These are phyloP conservation scores for Tupiocoris notatus DNA, from an alignment of 2,888 invertebrate genomes.

Conservation along the genomic window DNA sequence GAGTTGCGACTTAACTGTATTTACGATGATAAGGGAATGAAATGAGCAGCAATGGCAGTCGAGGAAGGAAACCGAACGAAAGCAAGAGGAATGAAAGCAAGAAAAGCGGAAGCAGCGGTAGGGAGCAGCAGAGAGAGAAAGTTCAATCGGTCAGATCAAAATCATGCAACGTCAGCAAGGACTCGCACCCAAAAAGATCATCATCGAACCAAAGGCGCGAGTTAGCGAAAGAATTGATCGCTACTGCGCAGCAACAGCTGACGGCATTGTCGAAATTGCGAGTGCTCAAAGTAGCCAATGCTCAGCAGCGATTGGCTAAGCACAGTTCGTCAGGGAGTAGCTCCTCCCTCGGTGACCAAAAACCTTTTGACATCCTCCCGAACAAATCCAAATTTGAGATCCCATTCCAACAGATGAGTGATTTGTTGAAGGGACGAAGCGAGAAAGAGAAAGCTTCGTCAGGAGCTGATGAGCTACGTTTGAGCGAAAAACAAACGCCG, in stretches of 20 bases:
- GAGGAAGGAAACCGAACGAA: neutral
- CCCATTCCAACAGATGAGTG: slow-evolving; percentile 13
- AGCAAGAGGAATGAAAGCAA: neutral
- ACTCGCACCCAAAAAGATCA: neutral
- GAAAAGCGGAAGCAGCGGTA: neutral
- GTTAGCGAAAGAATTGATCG: slow-evolving; percentile 2
- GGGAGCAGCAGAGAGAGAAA: neutral
- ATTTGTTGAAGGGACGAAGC: neutral
- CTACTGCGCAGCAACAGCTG: slow-evolving; percentile 29
- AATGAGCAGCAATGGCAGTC: slow-evolving; percentile 25
- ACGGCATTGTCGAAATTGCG: slow-evolving; percentile 3
- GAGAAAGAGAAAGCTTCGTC: neutral
- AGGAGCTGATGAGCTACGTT: neutral
- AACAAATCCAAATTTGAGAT: slow-evolving; percentile 19
- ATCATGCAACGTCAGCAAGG: neutral
- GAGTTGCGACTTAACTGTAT: too few species aligned
- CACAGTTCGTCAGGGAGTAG: neutral
- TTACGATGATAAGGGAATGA: neutral
- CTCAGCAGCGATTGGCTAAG: neutral
- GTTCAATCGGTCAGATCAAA: neutral
- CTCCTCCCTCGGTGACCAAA: neutral
- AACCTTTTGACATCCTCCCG: slow-evolving; percentile 5
- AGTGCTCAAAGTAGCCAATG: neutral
- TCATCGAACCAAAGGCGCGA: neutral
- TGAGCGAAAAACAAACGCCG: neutral